Conservation (phyloP, 2,797 vertebrate genomes). For the Lemur catta region DNA sequence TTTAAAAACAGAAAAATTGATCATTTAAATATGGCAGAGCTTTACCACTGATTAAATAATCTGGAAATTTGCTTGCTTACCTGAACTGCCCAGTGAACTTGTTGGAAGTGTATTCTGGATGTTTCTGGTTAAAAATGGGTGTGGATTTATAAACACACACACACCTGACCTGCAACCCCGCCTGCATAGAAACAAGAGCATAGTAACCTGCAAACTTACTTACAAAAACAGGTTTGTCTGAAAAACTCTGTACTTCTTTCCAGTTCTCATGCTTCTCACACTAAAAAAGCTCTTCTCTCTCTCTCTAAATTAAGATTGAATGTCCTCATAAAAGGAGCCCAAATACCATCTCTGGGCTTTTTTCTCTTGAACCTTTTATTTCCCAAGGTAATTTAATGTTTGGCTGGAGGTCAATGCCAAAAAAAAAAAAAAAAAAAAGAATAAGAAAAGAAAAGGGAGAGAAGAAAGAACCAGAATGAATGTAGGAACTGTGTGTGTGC, state of each 20-base stretch:
- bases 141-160: conserved; percentile 69
- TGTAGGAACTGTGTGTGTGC: conserved; percentile 71
- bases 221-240: conserved; percentile 54
- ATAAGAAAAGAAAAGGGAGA: no score
- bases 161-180: conserved; percentile 64
- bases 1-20: background rate
- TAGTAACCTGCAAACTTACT: conserved; percentile 62
- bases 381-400: conserved; percentile 48
- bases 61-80: conserved; percentile 80
- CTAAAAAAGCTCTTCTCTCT: conserved; percentile 64
- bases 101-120: conserved; percentile 62
- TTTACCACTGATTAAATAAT: conserved; percentile 32
- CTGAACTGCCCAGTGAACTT: conserved; percentile 50
- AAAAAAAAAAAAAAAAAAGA: background rate
- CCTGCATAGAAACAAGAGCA: conserved; percentile 55
- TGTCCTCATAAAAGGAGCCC: conserved; percentile 73
- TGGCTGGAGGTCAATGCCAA: conserved; percentile 75
- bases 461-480: conserved; percentile 75
- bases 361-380: conserved; percentile 40
- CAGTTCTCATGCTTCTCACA: conserved; percentile 74
- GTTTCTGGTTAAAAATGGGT: conserved; percentile 63
- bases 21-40: background rate
- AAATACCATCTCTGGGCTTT: conserved; percentile 74
- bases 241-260: conserved; percentile 51
- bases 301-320: conserved; percentile 75